phyloP scores from a whole-genome alignment of 2,113 vertebrate genomes.

The Nestor notabilis region DNA sequence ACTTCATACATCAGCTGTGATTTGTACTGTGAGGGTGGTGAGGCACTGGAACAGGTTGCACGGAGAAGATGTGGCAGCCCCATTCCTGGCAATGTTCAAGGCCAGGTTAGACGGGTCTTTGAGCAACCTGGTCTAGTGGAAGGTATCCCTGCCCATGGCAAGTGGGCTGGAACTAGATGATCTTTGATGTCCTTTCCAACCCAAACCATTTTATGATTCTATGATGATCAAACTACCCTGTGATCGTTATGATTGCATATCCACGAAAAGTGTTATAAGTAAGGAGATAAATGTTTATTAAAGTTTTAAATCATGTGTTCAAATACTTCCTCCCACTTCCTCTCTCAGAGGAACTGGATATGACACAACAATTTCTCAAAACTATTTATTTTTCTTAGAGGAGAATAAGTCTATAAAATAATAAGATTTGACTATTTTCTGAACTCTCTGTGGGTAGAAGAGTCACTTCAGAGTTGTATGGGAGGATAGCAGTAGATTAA shows the following conservation, averaged over 20 bases:
- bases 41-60: background rate
- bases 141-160: background rate
- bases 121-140: background rate
- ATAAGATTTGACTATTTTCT: background rate
- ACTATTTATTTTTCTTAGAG: background rate
- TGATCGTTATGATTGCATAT: background rate
- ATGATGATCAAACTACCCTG: background rate
- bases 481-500: background rate
- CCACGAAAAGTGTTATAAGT: accelerated
- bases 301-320: background rate
- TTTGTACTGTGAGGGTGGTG: background rate
- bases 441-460: background rate
- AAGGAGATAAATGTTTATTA: background rate
- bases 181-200: background rate
- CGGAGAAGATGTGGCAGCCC: background rate
- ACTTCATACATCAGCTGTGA: background rate
- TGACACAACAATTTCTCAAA: background rate
- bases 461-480: background rate
- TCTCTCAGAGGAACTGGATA: background rate
- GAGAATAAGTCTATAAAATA: background rate
- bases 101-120: background rate
- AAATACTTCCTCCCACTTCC: background rate
- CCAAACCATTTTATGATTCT: background rate
- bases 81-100: background rate
- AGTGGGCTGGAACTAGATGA: background rate